These are phyloP conservation scores for Oostethus manadensis DNA, from an alignment of 2,113 vertebrate genomes.

Conservation along the genomic window DNA sequence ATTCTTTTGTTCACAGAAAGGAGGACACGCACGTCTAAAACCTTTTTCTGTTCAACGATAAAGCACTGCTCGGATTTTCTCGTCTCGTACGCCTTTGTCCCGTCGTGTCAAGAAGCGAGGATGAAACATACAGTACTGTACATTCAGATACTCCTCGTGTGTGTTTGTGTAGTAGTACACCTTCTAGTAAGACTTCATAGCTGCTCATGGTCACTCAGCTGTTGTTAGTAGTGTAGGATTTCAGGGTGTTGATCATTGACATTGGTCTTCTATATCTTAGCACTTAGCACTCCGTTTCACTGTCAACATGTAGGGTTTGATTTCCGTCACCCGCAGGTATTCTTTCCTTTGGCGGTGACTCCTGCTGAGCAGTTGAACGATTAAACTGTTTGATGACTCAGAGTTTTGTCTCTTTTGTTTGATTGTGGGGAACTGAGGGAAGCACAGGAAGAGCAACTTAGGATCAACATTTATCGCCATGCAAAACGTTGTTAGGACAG, in stretches of 20 bases:
- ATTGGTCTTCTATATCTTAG: constrained; percentile 16
- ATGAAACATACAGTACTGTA: background rate
- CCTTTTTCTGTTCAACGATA: constrained; percentile 35
- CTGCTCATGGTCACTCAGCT: constrained; percentile 15
- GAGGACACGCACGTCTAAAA: background rate
- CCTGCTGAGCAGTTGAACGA: constrained; percentile 51
- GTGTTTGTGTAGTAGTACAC: constrained; percentile 27
- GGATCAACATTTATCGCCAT: too few relatives aligned
- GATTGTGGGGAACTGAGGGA: background rate
- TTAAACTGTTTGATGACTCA: constrained; percentile 54
- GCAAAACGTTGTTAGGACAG: too few relatives aligned
- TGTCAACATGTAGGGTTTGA: constrained; percentile 12
- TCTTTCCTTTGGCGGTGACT: constrained; percentile 40
- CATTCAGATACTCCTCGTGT: constrained; percentile 38
- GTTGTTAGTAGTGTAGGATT: constrained; percentile 20
- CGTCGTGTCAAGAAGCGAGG: constrained; percentile 15
- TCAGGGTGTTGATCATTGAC: constrained; percentile 24
- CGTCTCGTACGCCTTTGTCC: constrained; percentile 25
- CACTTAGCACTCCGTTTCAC: constrained; percentile 35
- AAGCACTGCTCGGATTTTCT: constrained; percentile 10
- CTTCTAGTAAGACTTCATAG: constrained; percentile 14
- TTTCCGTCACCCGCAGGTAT: constrained; percentile 27
- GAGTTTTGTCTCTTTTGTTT: background rate
- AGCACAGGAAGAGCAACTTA: too few relatives aligned
- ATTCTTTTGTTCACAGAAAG: background rate